Conservation (phyloP, 2,888 invertebrate genomes). For the Crocallis elinguaria region DNA sequence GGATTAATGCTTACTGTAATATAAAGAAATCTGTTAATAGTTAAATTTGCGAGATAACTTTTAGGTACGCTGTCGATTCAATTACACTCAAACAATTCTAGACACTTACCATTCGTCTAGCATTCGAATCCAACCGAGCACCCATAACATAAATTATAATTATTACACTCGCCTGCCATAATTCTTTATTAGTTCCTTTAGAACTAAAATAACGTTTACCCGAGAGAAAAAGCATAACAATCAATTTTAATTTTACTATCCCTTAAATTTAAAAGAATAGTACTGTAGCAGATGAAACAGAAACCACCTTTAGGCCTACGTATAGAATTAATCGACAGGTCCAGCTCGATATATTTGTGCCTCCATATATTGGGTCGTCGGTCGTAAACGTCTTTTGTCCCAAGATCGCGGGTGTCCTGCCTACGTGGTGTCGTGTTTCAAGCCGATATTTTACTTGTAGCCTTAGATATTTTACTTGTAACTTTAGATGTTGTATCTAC, state of each 20-base stretch:
- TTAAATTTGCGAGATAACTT: no score
- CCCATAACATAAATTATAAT: background rate
- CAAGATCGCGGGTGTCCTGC: slow-evolving; percentile 33
- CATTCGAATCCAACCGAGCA: background rate
- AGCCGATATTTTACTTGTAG: slow-evolving; percentile 9
- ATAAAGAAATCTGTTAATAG: no score
- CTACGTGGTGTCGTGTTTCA: slow-evolving; percentile 15
- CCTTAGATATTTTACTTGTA: slow-evolving; percentile 13
- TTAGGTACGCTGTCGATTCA: no score
- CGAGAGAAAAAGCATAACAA: background rate
- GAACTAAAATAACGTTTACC: background rate
- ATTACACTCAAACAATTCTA: no score
- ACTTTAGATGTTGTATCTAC: slow-evolving; percentile 7
- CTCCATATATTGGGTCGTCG: slow-evolving; percentile 22
- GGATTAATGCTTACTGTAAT: no score
- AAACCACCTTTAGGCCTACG: background rate
- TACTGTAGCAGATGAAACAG: background rate
- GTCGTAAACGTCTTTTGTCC: slow-evolving; percentile 32
- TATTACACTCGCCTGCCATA: background rate
- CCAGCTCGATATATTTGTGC: slow-evolving; percentile 20
- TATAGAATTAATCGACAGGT: slow-evolving; percentile 3
- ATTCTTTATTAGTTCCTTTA: background rate
- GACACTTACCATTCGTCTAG: no score
- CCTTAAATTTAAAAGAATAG: background rate
- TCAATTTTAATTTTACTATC: background rate